phyloP scores from a whole-genome alignment of 1,140 invertebrate species.

The Drosophila ambigua region DNA sequence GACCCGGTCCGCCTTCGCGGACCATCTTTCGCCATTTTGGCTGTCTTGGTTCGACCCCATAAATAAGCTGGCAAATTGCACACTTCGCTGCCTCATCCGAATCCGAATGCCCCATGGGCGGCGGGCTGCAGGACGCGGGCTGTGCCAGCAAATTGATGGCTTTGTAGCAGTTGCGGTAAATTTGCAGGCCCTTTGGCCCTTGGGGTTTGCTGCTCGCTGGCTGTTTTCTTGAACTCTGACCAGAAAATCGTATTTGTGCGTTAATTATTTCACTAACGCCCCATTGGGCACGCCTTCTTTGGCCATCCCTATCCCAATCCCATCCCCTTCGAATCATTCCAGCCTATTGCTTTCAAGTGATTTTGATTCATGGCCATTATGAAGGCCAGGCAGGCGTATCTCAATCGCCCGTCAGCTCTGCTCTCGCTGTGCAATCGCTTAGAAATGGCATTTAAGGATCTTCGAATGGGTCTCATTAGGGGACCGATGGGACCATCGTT shows the following conservation, averaged over 20 bases:
- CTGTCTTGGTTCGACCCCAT: conserved; percentile 61
- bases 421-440: conserved; percentile 58
- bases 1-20: neutral
- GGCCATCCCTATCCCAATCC: conserved; percentile 1
- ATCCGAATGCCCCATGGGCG: neutral
- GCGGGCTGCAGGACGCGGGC: neutral
- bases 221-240: conserved; percentile 49
- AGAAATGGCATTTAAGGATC: conserved; percentile 39
- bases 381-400: conserved; percentile 23
- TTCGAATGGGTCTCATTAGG: conserved; percentile 42
- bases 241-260: conserved; percentile 55
- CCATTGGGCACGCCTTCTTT: conserved; percentile 55
- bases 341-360: conserved; percentile 72
- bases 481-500: conserved; percentile 17
- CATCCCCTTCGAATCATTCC: conserved; percentile 60
- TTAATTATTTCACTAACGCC: conserved; percentile 79
- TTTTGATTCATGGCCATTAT: conserved; percentile 68
- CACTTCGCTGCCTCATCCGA: conserved; percentile 56
- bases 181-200: conserved; percentile 32
- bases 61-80: conserved; percentile 77
- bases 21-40: conserved; percentile 8
- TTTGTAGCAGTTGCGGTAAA: conserved; percentile 60
- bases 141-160: conserved; percentile 65
- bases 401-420: neutral
- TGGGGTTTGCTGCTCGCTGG: conserved; percentile 17